phyloP scores from a whole-genome alignment of 2,888 invertebrate species.

The Sesamia inferens region DNA sequence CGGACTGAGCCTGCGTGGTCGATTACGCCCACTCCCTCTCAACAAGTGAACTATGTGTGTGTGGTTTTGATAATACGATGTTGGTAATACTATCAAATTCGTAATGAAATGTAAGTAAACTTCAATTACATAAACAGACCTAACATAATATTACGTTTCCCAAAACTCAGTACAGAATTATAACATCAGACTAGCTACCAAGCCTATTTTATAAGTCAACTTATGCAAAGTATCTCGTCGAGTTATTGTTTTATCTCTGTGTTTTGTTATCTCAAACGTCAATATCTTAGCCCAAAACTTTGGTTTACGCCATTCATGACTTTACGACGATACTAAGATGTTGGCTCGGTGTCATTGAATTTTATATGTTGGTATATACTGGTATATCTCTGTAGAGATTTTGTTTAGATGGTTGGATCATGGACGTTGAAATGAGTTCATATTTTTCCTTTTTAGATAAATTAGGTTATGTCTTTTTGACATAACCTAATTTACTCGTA shows the following conservation, averaged over 20 bases:
- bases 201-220: slow-evolving; percentile 53
- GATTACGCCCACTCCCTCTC: background rate
- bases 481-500: too few species aligned
- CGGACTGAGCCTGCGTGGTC: background rate
- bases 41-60: background rate
- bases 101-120: background rate
- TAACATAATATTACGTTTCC: slow-evolving; percentile 20
- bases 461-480: background rate
- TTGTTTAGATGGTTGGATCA: slow-evolving; percentile 15
- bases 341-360: slow-evolving; percentile 51
- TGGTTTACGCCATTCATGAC: slow-evolving; percentile 56
- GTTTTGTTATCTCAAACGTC: slow-evolving; percentile 58
- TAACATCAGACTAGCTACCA: slow-evolving; percentile 15
- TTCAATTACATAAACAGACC: background rate
- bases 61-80: background rate
- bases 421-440: background rate
- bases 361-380: slow-evolving; percentile 47
- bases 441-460: slow-evolving; percentile 7
- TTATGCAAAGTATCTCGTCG: slow-evolving; percentile 57
- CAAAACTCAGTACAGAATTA: slow-evolving; percentile 26
- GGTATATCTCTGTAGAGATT: slow-evolving; percentile 23
- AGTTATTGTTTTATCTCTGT: slow-evolving; percentile 60
- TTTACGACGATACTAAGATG: slow-evolving; percentile 39
- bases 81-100: background rate
- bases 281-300: slow-evolving; percentile 59